A percentile compares a stretch with the other conserved stretches of the same genome.
phyloP scores from a whole-genome alignment of 1,140 invertebrate species.

The Pristionchus pacificus region DNA sequence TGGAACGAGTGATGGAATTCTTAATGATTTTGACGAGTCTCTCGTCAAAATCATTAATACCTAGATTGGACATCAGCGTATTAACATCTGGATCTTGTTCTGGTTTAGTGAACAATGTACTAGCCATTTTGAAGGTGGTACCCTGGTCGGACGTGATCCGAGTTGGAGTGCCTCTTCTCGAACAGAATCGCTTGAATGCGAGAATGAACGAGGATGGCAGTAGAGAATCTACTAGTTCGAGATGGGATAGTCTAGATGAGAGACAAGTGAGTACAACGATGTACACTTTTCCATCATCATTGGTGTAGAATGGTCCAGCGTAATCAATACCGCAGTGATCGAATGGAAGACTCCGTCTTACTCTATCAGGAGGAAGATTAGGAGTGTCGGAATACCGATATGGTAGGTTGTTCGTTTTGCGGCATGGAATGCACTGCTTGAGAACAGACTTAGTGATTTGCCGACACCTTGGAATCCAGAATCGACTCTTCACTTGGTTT shows the following conservation, averaged over 20 bases:
- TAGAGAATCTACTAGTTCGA: neutral
- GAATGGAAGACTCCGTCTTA: neutral
- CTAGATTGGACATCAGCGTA: too few species aligned
- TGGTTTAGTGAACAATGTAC: too few species aligned
- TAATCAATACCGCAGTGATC: neutral
- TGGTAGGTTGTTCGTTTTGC: neutral
- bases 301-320: neutral
- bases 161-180: neutral
- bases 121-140: neutral
- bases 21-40: too few species aligned
- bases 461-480: neutral
- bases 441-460: neutral
- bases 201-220: neutral
- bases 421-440: neutral
- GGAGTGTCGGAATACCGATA: neutral
- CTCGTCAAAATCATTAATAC: too few species aligned
- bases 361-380: neutral
- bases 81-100: too few species aligned
- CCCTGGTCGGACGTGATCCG: neutral
- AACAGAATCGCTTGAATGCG: neutral
- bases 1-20: too few species aligned
- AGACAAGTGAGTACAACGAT: constrained; percentile 1
- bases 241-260: neutral
- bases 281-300: neutral
- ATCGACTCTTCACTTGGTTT: neutral